Evolutionary conservation across 2,797 vertebrate species (phyloP).

Genomic region (Streptopelia turtur): DNA sequence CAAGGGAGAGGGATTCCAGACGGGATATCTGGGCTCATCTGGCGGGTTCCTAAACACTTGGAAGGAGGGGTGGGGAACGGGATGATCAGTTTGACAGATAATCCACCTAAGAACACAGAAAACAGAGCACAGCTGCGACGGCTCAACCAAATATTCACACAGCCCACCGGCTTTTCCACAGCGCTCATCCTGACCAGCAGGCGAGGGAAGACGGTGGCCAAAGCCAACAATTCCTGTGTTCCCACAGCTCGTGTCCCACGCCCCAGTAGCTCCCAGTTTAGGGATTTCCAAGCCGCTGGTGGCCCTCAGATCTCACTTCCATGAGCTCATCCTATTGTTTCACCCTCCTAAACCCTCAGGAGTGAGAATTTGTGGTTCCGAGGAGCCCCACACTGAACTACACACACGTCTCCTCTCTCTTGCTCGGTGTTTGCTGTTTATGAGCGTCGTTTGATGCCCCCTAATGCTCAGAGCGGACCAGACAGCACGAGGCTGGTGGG

Average conservation of each 20-base stretch:
- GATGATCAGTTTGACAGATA: fast-evolving
- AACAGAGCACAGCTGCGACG: neutral
- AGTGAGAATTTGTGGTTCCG: fast-evolving
- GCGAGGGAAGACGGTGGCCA: neutral
- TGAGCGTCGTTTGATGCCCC: constrained; percentile 16
- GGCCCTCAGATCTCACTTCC: neutral
- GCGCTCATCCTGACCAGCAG: fast-evolving
- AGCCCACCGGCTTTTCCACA: neutral
- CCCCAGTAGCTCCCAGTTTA: neutral
- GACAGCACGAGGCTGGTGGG: neutral
- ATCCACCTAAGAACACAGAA: fast-evolving
- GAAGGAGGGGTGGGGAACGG: fast-evolving
- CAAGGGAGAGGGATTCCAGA: neutral
- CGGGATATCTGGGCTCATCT: neutral
- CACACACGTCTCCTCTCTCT: fast-evolving
- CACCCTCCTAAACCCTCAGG: too few species aligned
- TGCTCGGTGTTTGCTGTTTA: neutral
- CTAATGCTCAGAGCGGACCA: neutral
- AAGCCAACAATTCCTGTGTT: fast-evolving
- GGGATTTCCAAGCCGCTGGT: fast-evolving
- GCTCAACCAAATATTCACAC: neutral
- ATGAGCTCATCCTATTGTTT: fast-evolving
- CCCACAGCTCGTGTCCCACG: neutral
- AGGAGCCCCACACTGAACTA: neutral
- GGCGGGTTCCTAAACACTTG: neutral